Percentiles rank a stretch among this genome's conserved stretches.
phyloP scores from a whole-genome alignment of 2,888 invertebrate species.

The Griposia aprilina region DNA sequence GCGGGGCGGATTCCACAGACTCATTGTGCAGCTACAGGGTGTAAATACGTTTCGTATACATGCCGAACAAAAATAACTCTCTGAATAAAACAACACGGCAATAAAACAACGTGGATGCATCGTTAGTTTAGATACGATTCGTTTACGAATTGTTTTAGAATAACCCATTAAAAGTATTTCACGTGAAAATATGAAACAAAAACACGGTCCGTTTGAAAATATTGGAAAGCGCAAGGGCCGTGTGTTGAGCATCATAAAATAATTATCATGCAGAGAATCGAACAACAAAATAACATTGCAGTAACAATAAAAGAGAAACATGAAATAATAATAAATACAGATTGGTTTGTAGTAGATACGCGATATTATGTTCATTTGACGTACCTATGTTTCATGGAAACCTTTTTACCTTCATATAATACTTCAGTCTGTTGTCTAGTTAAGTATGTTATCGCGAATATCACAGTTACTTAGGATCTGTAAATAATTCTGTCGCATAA shows the following conservation, averaged over 20 bases:
- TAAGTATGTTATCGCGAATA: neutral
- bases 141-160: slow-evolving; percentile 64
- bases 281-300: slow-evolving; percentile 38
- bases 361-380: neutral
- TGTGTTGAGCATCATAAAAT: slow-evolving; percentile 48
- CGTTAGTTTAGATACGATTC: slow-evolving; percentile 61
- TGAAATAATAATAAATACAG: slow-evolving; percentile 30
- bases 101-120: slow-evolving; percentile 48
- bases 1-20: slow-evolving; percentile 66
- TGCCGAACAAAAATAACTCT: slow-evolving; percentile 34
- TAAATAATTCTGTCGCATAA: slow-evolving; percentile 33
- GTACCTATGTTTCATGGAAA: neutral
- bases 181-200: slow-evolving; percentile 54
- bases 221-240: slow-evolving; percentile 40
- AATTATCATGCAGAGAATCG: slow-evolving; percentile 34
- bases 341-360: slow-evolving; percentile 16
- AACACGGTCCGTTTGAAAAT: slow-evolving; percentile 50
- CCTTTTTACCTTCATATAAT: neutral
- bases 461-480: neutral
- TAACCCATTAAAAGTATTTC: slow-evolving; percentile 60
- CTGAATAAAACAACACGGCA: slow-evolving; percentile 36
- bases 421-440: slow-evolving; percentile 8
- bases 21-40: slow-evolving; percentile 66
- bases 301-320: slow-evolving; percentile 37
- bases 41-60: slow-evolving; percentile 52